phyloP scores from a whole-genome alignment of 2,113 vertebrate genomes.

The Garra rufa region DNA sequence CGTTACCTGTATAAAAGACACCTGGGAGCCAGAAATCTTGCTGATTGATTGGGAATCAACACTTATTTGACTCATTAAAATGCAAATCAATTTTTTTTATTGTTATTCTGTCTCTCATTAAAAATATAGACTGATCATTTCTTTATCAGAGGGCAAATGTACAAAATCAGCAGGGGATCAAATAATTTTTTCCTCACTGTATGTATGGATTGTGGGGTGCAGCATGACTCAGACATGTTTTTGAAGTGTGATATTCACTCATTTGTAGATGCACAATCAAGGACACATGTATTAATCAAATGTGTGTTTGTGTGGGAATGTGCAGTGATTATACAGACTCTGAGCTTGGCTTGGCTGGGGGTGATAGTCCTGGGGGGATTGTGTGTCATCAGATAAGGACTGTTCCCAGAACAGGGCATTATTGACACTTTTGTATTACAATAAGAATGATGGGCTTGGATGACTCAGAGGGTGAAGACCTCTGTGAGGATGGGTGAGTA shows the following conservation, averaged over 20 bases:
- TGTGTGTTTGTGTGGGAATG: conserved; percentile 39
- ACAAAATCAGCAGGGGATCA: no score
- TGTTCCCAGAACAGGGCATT: conserved; percentile 74
- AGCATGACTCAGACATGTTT: neutral
- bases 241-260: neutral
- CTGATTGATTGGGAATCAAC: no score
- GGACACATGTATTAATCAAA: neutral
- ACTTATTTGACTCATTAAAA: no score
- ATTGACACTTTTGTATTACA: conserved; percentile 74
- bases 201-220: neutral
- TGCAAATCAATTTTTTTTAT: no score
- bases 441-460: conserved; percentile 77
- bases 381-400: conserved; percentile 73
- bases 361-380: conserved; percentile 67
- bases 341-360: conserved; percentile 74
- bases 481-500: conserved; percentile 33
- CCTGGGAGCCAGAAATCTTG: no score
- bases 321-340: conserved; percentile 55
- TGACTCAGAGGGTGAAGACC: conserved; percentile 61
- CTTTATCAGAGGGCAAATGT: no score
- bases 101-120: no score
- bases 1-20: no score
- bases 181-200: no score
- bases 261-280: neutral
- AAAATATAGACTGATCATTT: no score